Base-by-base conservation (phyloP, 2,888 invertebrate species). In the Phragmatobia fuliginosa region DNA sequence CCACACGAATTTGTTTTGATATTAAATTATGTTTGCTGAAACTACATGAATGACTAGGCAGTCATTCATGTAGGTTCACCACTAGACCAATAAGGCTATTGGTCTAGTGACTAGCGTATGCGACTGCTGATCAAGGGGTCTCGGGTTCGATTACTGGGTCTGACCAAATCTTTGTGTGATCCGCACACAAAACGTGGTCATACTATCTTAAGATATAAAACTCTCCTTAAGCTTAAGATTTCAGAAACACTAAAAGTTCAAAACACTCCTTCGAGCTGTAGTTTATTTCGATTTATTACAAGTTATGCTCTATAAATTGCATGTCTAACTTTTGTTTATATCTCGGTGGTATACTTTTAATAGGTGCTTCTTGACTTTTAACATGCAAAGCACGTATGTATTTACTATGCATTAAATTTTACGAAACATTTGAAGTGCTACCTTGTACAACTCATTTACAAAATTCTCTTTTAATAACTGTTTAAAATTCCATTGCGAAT, bases 331-430 rank as follows among this genome's bases (percentile, higher is more conserved):
- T 67, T 56, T 8, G 60, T 33, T 38, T 59, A 58, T 62, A 33
- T 64, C 58, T 58, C 41, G 6, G 11, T 28, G 31, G 45, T 14
- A 58, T 52, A 56, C 52, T 67, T 71, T 41, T 60, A 71, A 38
- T 59, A 71, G 66, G 66, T 60, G 61, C n/a, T 62, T 59, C 60
- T 62, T 60, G 73, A 67, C 70, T 78, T 80, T 76, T 64, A 69
- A 68, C 63, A 66, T 60, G 31, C 61, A 32, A 31, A 64, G 62
- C 68, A 65, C 56, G 61, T 62, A 75, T 56, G 63, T 71, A 49
- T 63, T 68, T 69, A 66, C 61, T 62, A 25, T 72, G 64, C 70
- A 74, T 76, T 61, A 72, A 73, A 67, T 68, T 71, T 65, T 33
- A 52, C 41, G 31, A 52, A 81, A 71, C 66, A 78, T 80, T 68